phyloP scores from a whole-genome alignment of 1,140 invertebrate genomes.

The Carcinoscorpius rotundicauda region DNA sequence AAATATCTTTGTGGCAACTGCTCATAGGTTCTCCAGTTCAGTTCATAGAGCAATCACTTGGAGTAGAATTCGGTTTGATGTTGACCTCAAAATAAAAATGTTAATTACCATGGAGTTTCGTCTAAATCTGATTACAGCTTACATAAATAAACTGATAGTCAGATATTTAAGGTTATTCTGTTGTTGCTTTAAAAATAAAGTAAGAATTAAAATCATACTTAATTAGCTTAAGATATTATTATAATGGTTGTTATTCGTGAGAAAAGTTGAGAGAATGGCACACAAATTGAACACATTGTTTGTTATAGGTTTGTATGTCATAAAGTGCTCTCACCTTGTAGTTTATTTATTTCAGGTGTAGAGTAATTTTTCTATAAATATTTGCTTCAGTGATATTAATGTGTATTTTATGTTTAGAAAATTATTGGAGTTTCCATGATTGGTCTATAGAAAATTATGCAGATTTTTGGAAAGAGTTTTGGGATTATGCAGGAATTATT shows the following conservation, averaged over 20 bases:
- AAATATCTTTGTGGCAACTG: too few species aligned
- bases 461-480: conserved; percentile 39
- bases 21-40: too few species aligned
- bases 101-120: too few species aligned
- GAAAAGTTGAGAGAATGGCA: not conserved
- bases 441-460: conserved; percentile 39
- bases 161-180: too few species aligned
- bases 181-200: too few species aligned
- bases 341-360: not conserved
- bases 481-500: conserved; percentile 33
- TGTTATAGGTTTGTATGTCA: not conserved
- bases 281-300: not conserved
- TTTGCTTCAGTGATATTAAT: too few species aligned
- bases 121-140: too few species aligned
- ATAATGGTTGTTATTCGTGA: not conserved
- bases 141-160: too few species aligned
- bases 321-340: not conserved
- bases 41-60: too few species aligned
- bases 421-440: conserved; percentile 35
- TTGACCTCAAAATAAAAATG: too few species aligned
- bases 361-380: not conserved
- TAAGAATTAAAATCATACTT: too few species aligned
- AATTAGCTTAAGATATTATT: not conserved
- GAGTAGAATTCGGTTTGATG: too few species aligned
- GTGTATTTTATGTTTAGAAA: conserved; percentile 27